Percentiles rank a stretch among this genome's conserved stretches.
Evolutionary conservation across 2,888 invertebrate genomes (phyloP).

Genomic region (Caenorhabditis uteleia): DNA sequence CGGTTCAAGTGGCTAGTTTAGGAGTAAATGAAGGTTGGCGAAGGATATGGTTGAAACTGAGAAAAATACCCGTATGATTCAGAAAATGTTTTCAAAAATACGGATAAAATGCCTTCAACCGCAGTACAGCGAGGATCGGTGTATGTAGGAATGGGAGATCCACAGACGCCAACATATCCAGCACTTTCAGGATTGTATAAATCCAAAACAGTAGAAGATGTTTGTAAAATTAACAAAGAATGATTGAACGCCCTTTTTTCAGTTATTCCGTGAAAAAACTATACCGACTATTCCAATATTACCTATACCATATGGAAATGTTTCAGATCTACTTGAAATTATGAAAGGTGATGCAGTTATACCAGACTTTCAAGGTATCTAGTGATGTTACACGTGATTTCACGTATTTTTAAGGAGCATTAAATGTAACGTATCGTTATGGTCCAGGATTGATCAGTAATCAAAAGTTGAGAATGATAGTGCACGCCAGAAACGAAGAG

Average conservation of each 20-base stretch:
- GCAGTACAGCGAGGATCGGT: conserved; percentile 72
- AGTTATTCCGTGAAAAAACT: conserved; percentile 14
- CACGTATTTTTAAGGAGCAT: conserved; percentile 3
- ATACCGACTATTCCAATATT: conserved; percentile 71
- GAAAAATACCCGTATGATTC: not conserved
- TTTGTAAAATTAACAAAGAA: not conserved
- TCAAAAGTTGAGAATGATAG: conserved; percentile 47
- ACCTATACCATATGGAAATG: conserved; percentile 71
- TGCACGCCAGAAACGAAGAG: conserved; percentile 49
- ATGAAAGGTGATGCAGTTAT: conserved; percentile 67
- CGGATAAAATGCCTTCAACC: conserved; percentile 72
- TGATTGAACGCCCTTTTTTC: not conserved
- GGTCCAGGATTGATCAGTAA: conserved; percentile 69
- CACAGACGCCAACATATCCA: conserved; percentile 73
- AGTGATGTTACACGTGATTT: not conserved
- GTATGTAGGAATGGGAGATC: conserved; percentile 71
- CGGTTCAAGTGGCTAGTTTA: conserved; percentile 57
- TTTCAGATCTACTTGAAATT: conserved; percentile 53
- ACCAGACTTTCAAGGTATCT: conserved; percentile 64
- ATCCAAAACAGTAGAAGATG: conserved; percentile 40
- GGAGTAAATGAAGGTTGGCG: conserved; percentile 49
- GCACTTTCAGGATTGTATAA: conserved; percentile 70
- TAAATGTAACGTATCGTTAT: conserved; percentile 69
- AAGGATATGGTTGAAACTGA: not conserved
- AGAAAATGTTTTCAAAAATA: conserved; percentile 70